These are phyloP conservation scores for Pheosia gnoma DNA, from an alignment of 2,888 invertebrate species.

Conservation along the genomic window DNA sequence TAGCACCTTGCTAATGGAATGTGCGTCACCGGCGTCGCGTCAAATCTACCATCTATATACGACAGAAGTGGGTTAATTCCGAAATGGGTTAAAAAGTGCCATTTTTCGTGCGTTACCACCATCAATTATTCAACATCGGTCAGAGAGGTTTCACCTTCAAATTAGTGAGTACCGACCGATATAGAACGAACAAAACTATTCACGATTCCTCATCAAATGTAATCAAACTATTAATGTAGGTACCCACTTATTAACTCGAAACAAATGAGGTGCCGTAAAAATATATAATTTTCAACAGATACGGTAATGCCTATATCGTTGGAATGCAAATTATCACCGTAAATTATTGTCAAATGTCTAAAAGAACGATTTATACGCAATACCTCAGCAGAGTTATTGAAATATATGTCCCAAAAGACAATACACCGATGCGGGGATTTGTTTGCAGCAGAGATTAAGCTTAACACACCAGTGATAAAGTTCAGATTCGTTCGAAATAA, in stretches of 20 bases:
- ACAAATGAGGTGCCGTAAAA: constrained; percentile 30
- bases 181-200: constrained; percentile 25
- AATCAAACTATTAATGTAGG: constrained; percentile 36
- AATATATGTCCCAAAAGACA: constrained; percentile 80
- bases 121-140: constrained; percentile 65
- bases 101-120: constrained; percentile 55
- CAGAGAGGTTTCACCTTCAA: constrained; percentile 41
- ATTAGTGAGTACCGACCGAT: constrained; percentile 13
- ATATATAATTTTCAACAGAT: constrained; percentile 43
- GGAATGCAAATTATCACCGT: constrained; percentile 68
- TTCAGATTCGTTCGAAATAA: constrained; percentile 40
- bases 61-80: constrained; percentile 54
- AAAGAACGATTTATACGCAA: constrained; percentile 77
- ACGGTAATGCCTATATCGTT: constrained; percentile 49
- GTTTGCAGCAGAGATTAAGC: constrained; percentile 50
- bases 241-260: constrained; percentile 27
- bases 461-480: constrained; percentile 48
- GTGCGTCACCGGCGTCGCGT: constrained; percentile 40
- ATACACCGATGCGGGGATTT: constrained; percentile 51
- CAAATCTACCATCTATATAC: constrained; percentile 26
- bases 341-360: constrained; percentile 75
- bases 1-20: constrained; percentile 37
- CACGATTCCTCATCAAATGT: constrained; percentile 30
- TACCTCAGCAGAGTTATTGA: constrained; percentile 75
- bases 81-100: constrained; percentile 61